A percentile compares a stretch with the other conserved stretches of the same genome.
These are phyloP conservation scores for Syndactyla subalaris DNA, from an alignment of 2,797 vertebrate genomes.

Conservation along the genomic window DNA sequence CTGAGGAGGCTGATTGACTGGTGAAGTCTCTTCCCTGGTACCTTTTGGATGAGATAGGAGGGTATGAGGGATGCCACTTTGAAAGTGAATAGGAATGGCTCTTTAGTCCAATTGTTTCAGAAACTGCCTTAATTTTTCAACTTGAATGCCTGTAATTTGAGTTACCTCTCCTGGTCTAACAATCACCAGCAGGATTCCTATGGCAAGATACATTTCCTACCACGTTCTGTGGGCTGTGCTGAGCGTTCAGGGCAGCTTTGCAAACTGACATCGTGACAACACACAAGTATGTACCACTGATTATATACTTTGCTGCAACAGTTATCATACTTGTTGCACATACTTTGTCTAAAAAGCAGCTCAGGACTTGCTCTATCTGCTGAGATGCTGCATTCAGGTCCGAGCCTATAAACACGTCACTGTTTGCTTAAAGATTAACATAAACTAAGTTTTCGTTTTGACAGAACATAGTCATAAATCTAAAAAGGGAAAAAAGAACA, in stretches of 20 bases:
- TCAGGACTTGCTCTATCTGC: neutral
- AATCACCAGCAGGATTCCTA: neutral
- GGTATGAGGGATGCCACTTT: neutral
- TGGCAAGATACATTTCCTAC: neutral
- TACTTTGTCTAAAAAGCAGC: neutral
- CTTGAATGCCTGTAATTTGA: neutral
- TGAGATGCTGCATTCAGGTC: neutral
- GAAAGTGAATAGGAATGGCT: neutral
- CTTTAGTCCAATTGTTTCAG: neutral
- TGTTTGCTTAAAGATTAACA: neutral
- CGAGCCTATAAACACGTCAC: rapidly evolving
- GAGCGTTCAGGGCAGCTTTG: neutral
- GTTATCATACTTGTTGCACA: neutral
- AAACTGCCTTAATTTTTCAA: neutral
- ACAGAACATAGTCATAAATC: neutral
- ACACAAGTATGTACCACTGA: neutral
- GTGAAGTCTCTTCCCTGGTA: neutral
- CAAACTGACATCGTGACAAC: neutral
- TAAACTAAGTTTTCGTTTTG: neutral
- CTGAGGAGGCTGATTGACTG: neutral
- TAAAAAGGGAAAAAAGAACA: neutral
- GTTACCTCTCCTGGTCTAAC: neutral
- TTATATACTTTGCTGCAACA: neutral
- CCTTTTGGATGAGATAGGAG: neutral
- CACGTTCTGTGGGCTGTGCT: rapidly evolving